These are phyloP conservation scores for Zaprionus inermis DNA, from an alignment of 1,140 invertebrate species.

Conservation along the genomic window DNA sequence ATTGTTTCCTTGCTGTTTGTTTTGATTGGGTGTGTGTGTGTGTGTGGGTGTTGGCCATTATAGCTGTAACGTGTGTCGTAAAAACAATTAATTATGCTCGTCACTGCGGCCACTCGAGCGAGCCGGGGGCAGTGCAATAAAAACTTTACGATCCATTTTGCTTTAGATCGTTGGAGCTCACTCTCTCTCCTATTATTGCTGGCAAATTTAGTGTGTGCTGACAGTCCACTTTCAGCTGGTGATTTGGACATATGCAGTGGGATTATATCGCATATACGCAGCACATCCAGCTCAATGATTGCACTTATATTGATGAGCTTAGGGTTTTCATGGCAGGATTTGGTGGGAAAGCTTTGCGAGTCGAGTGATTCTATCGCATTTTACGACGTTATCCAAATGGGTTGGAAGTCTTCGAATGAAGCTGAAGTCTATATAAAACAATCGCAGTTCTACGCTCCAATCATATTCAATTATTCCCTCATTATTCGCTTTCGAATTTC, in stretches of 20 bases:
- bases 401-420: too few relatives aligned
- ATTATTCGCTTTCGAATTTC: background rate
- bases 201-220: constrained; percentile 30
- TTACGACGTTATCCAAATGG: background rate
- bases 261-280: constrained; percentile 25
- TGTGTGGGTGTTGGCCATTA: constrained; percentile 54
- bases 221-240: constrained; percentile 25
- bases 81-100: constrained; percentile 68
- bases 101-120: constrained; percentile 8
- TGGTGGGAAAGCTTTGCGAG: background rate
- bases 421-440: background rate
- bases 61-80: constrained; percentile 58
- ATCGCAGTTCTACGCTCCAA: background rate
- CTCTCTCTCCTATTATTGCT: background rate
- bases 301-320: background rate
- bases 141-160: constrained; percentile 20
- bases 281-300: background rate
- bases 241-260: constrained; percentile 13
- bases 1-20: constrained; percentile 52
- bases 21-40: constrained; percentile 37
- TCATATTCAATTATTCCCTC: constrained; percentile 6
- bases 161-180: background rate
- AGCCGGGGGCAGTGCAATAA: background rate
- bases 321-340: constrained; percentile 3
- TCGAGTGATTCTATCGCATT: background rate